Base-by-base conservation (phyloP, 2,888 invertebrate species). In the Ophioninae sp. region DNA sequence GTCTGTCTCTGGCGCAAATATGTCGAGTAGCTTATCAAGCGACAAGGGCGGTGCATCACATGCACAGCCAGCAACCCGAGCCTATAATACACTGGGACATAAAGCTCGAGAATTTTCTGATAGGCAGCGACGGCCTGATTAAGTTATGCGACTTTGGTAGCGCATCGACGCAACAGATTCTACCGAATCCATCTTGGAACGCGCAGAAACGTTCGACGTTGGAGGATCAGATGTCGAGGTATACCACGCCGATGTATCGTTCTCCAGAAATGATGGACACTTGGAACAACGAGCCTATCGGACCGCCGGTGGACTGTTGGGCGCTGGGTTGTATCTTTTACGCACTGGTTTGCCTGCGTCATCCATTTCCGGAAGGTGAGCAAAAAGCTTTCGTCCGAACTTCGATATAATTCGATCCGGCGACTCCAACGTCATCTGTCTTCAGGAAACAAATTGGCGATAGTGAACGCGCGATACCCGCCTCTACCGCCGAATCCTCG, bases 121-220 rank as follows among this genome's bases (percentile, higher is more conserved):
- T 99, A 88, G 96, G 97, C 85, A 94, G 94, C 89, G 96, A 97
- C 93, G 98, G 98, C 90, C 94, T 93, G 89, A 95, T 99, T 69
- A 99, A 99, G 93, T 94, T 99, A 85, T 99, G 99, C 94, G 99
- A 99, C 94, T 99, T 99, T 94, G 99, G 99, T 39, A 99, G 99
- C 86, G 97, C 98, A 1, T 98, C 98, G 17, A 96, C 96, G 17
- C 96, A 97, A 90, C 94, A 95, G 73, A 96, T 96, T 92, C 92
- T 95, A 73, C 99, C 99, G 10, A 97, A 98, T 93, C 95, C 96
- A 37, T 96, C 96, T 65, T 99, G 99, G 99, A 97, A 96, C 89
- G 98, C 98, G 59, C 96, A 97, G 91, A 97, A 97, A 93, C 95
- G 99, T 89, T 96, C 97, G 87, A 95, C 96, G 91, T 94, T 99